Evolutionary conservation across 2,888 invertebrate species (phyloP), one percentile per base, ranked within the genome.

Genomic region (Cryptosula pallasiana): DNA sequence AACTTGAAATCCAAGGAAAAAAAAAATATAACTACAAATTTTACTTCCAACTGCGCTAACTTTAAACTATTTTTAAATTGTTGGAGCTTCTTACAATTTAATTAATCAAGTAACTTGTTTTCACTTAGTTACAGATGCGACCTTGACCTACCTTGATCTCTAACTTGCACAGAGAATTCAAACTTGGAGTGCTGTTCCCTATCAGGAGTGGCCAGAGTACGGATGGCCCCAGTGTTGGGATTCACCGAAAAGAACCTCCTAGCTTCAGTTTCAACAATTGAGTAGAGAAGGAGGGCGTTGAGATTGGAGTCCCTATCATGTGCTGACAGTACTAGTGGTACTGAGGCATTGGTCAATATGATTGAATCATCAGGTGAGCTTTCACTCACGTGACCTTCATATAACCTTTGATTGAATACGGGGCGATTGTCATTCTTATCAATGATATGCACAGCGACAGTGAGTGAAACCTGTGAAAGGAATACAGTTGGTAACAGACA

Each of bases 231-330:
- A 84, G 76, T n/a, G 78, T 77, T 73, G 57, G 72, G 20, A 45
- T 70, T n/a, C 23, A 55, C 36, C 20, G 23, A 25, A 35, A 45
- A 71, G 29, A 75, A 73, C 76, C 85, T 85, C 87, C 70, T 36
- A 0, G 93, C 92, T 74, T 89, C 86, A 72, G 90, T 90, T 83
- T 94, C 93, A 72, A 92, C 87, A 76, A 97, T 92, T 82, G 92
- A 91, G 86, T 91, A 97, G 78, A 91, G 89, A 73, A 97, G 87
- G 77, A 92, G 88, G 34, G 92, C 91, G 86, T 96, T 92, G 70
- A 91, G 88, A 79, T 93, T 91, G 55, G 92, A 91, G 87, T 98
- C 98, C 0, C 87, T 89, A 86, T 98, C 97, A 73, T 87, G 87
- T 0, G 94, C 93, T 78, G 89, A 89, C 73, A 97, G 90, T 72